Evolutionary conservation across 2,888 invertebrate species (phyloP).

Genomic region (Electrophaes corylata): DNA sequence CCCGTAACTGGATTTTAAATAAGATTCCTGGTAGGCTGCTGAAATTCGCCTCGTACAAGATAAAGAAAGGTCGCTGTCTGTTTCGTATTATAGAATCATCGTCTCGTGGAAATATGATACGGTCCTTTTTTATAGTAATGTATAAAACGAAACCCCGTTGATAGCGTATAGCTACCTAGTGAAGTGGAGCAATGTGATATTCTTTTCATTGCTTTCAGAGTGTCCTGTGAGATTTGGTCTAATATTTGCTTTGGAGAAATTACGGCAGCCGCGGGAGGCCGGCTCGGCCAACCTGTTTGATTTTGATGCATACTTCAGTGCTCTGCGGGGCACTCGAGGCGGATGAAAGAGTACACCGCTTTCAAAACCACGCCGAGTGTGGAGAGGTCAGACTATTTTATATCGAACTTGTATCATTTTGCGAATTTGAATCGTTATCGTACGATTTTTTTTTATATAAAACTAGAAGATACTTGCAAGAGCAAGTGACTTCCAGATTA

Average conservation of each 20-base stretch:
- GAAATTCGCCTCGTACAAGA: conserved; percentile 78
- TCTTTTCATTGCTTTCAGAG: conserved; percentile 68
- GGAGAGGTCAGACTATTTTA: conserved; percentile 32
- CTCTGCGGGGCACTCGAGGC: conserved; percentile 51
- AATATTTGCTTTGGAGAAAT: conserved; percentile 80
- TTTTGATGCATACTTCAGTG: conserved; percentile 81
- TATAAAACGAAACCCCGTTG: conserved; percentile 59
- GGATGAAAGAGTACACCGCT: conserved; percentile 55
- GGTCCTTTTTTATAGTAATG: conserved; percentile 69
- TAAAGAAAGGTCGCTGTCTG: conserved; percentile 81
- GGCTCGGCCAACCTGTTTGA: conserved; percentile 74
- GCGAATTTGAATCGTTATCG: neutral
- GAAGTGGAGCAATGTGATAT: conserved; percentile 58
- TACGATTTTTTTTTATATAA: no score
- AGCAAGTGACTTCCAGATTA: no score
- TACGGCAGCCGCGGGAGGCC: conserved; percentile 66
- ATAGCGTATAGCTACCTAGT: conserved; percentile 50
- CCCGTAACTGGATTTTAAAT: conserved; percentile 83
- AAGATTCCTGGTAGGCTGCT: conserved; percentile 76
- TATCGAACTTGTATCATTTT: conserved; percentile 14
- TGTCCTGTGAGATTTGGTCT: conserved; percentile 70
- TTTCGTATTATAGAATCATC: conserved; percentile 73
- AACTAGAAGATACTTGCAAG: no score
- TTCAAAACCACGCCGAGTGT: conserved; percentile 26
- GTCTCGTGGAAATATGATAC: conserved; percentile 69